A percentile compares a stretch with the other conserved stretches of the same genome.
phyloP scores from a whole-genome alignment of 1,140 invertebrate species.

The Pseudobourletiella spinata region DNA sequence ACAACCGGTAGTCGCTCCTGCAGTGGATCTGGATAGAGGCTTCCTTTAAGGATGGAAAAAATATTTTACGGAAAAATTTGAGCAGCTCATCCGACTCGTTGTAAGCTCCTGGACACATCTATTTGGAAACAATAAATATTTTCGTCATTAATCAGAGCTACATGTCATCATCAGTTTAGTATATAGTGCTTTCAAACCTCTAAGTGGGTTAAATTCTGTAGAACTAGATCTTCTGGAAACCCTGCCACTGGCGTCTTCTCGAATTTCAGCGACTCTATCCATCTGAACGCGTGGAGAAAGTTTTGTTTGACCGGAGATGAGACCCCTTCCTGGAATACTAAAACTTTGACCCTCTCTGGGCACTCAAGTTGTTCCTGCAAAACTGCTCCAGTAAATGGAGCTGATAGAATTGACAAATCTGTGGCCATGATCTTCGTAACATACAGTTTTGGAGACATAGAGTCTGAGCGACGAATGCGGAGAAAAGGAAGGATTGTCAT shows the following conservation, averaged over 20 bases:
- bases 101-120: neutral
- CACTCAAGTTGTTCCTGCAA: slow-evolving; percentile 1
- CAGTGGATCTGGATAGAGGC: neutral
- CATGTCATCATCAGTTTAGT: too few relatives aligned
- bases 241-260: neutral
- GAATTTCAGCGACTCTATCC: neutral
- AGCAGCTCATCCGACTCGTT: neutral
- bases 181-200: too few relatives aligned
- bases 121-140: neutral
- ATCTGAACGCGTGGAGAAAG: neutral
- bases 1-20: neutral
- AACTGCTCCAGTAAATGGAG: neutral
- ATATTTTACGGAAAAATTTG: neutral
- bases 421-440: neutral
- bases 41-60: neutral
- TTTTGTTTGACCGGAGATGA: neutral
- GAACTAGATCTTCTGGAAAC: neutral
- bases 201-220: neutral
- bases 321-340: neutral
- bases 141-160: too few relatives aligned
- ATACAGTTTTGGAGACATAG: neutral
- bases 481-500: slow-evolving; percentile 3
- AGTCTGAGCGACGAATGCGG: neutral
- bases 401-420: neutral
- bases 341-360: neutral